phyloP scores from a whole-genome alignment of 2,888 invertebrate genomes.

The Silvanus unidentatus region DNA sequence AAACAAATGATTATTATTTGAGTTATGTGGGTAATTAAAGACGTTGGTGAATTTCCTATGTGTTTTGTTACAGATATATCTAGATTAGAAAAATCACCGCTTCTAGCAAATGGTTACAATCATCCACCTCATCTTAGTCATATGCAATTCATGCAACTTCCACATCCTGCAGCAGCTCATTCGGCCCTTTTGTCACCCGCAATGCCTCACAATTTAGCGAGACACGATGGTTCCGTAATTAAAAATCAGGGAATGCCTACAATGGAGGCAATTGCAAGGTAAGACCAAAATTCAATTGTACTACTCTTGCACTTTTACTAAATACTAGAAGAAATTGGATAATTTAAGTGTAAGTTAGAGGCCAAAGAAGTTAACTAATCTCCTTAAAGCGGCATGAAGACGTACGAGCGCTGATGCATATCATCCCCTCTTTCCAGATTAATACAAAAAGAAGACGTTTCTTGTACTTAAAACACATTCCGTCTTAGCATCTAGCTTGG shows the following conservation, averaged over 20 bases:
- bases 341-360: constrained; percentile 27
- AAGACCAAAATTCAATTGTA: constrained; percentile 28
- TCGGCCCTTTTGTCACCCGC: constrained; percentile 84
- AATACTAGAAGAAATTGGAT: constrained; percentile 18
- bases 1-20: no score
- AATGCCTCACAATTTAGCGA: constrained; percentile 77
- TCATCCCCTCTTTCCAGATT: constrained; percentile 15
- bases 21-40: no score
- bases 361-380: constrained; percentile 29
- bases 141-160: constrained; percentile 92
- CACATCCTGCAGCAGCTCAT: constrained; percentile 64
- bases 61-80: constrained; percentile 67
- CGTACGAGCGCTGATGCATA: constrained; percentile 24
- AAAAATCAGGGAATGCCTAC: constrained; percentile 80
- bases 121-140: constrained; percentile 89
- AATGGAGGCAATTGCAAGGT: constrained; percentile 89
- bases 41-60: no score
- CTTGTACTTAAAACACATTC: constrained; percentile 2
- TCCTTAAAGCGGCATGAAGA: constrained; percentile 25
- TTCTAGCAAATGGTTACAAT: constrained; percentile 90
- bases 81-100: constrained; percentile 84
- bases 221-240: constrained; percentile 77
- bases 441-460: constrained; percentile 9
- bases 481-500: no score
- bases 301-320: neutral